Base-by-base conservation (phyloP, 2,888 invertebrate genomes). In the Lymantria dispar region DNA sequence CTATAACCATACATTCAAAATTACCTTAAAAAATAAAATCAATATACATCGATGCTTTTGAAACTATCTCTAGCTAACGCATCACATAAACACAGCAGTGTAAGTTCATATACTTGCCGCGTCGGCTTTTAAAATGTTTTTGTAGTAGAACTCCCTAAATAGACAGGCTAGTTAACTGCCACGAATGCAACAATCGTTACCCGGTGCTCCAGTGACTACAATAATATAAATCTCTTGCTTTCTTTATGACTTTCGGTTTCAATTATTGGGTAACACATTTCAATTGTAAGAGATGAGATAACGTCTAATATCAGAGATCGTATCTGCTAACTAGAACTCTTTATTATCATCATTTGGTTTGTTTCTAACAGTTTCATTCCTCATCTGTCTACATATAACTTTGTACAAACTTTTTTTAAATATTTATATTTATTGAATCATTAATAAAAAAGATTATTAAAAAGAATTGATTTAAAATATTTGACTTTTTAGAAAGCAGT, bases 161-260 rank as follows among this genome's bases (percentile, higher is more conserved):
- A 71, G 67, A 74, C 64, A 71, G 62, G 71, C 59, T 67, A 62
- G 74, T 78, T 79, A 22, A 74, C 76, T 65, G 72, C 40, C 72
- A 75, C 72, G 73, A 71, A 74, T 72, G 70, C 74, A 83, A 83
- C 86, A 86, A 87, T 85, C 77, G 75, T 84, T 83, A 83, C 83
- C 78, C 78, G 72, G 77, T 86, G 85, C 80, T 85, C 87, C 68
- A 87, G 81, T 87, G 85, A 86, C 87, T 74, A 83, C 84, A 84
- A 82, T 77, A 80, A 75, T 78, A 77, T 75, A 76, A 74, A 77
- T 76, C 74, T 74, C 68, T 72, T 78, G 76, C 74, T 79, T 80
- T 80, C 77, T 76, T 77, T 79, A 70, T 60, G 68, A 85, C 87
- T 87, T 87, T 87, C 87, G 72, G 63, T 88, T 89, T 87, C 83